Conservation (phyloP, 2,113 vertebrate genomes). For the Trematomus loennbergii region DNA sequence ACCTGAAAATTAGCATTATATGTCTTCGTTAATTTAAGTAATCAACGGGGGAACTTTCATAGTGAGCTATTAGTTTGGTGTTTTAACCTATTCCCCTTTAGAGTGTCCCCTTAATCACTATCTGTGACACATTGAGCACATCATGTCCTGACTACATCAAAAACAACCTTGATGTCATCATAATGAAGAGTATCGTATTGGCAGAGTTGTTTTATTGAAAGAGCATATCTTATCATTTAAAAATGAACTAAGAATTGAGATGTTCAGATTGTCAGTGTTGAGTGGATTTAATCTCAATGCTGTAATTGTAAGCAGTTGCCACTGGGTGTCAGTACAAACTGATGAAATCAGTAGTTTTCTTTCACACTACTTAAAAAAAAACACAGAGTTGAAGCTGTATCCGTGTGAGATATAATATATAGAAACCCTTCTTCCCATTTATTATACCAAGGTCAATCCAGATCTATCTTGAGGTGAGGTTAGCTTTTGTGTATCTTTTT, state of each 20-base stretch:
- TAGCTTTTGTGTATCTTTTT: neutral
- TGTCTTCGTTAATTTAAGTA: too few species aligned
- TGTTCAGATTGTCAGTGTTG: neutral
- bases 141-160: neutral
- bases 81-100: too few species aligned
- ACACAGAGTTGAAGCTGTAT: neutral
- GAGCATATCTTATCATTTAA: too few species aligned
- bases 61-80: too few species aligned
- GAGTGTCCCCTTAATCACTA: neutral
- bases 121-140: neutral
- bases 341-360: neutral
- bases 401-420: neutral
- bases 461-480: neutral
- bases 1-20: too few species aligned
- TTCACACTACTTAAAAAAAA: neutral
- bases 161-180: neutral
- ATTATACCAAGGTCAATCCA: neutral
- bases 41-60: too few species aligned
- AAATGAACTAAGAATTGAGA: too few species aligned
- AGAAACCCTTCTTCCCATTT: neutral
- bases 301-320: conserved; percentile 29
- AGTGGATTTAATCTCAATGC: neutral
- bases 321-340: conserved; percentile 54
- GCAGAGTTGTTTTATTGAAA: neutral
- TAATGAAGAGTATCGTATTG: neutral